Evolutionary conservation across 2,113 vertebrate species (phyloP), one percentile per base, ranked within the genome.

Genomic region (Cochlearius cochlearius): DNA sequence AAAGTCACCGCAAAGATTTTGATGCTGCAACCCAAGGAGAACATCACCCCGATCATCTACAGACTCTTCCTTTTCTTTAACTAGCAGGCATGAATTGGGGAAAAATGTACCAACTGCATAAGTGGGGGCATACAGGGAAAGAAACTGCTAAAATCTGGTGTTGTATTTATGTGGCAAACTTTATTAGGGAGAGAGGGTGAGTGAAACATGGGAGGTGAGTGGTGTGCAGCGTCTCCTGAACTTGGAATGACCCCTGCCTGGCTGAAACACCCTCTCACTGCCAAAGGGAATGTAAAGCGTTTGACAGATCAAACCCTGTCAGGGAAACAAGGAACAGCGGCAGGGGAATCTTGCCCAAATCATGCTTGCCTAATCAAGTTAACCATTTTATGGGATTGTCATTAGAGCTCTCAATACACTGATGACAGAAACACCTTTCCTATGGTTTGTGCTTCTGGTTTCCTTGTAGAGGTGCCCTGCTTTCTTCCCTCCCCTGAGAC

Each of bases 1-100:
- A 10, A 90, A 92, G 96, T 20, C 9, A 6, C 86, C 20, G 34
- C 41, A 10, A 15, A 59, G 74, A n/a, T 60, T 82, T 18, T 73
- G 92, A 77, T 90, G 69, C 88, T 62, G 80, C 60, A 69, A 64
- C 86, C 73, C 59, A 16, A 94, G 79, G 72, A 86, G 58, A 75
- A 56, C 72, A n/a, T 64, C 88, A 79, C 91, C 91, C 60, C 91
- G 39, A 12, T 74, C 55, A 58, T 92, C 67, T 20, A 22, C 66
- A 30, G 90, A 38, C 27, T 94, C 79, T 74, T 58, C 88, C 76
- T 73, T 80, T 69, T 60, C 90, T 52, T 82, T 96, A 97, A 96
- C 97, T 97, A 97, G 91, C 90, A 81, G 81, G 87, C 83, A 82
- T 90, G 81, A 95, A 76, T 76, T 75, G 55, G 96, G 96, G 88